Percentiles rank a stretch among this genome's conserved stretches.
Evolutionary conservation across 2,113 vertebrate species (phyloP).

Genomic region (Apteryx owenii): DNA sequence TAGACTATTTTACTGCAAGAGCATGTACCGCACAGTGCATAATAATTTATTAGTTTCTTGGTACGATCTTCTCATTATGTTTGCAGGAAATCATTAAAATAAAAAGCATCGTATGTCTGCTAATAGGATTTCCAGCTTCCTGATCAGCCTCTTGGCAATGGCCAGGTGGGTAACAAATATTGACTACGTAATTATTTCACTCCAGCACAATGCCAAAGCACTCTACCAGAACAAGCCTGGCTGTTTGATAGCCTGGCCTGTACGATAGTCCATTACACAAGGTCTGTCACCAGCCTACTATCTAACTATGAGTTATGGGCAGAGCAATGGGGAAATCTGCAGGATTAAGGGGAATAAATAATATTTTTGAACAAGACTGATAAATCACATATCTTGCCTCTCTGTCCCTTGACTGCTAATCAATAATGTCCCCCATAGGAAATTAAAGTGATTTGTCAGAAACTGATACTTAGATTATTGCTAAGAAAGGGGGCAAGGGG

Average conservation of each 20-base stretch:
- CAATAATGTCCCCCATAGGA: background rate
- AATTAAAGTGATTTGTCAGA: background rate
- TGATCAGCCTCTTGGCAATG: background rate
- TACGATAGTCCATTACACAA: background rate
- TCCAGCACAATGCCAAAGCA: background rate
- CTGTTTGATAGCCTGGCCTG: accelerated
- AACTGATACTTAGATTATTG: background rate
- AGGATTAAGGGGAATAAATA: background rate
- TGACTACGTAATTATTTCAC: background rate
- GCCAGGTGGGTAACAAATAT: background rate
- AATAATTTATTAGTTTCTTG: background rate
- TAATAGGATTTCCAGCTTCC: background rate
- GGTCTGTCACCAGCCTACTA: background rate
- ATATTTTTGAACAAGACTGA: background rate
- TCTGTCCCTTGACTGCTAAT: background rate
- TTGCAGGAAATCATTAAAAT: background rate
- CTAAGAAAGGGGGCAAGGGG: background rate
- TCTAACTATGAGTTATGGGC: background rate
- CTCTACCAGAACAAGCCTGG: background rate
- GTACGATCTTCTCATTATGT: background rate
- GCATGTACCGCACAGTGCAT: background rate
- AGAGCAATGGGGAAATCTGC: background rate
- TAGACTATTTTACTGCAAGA: background rate
- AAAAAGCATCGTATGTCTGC: background rate
- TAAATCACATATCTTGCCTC: background rate